Evolutionary conservation across 2,888 invertebrate species (phyloP).

Genomic region (Parnassius apollo): DNA sequence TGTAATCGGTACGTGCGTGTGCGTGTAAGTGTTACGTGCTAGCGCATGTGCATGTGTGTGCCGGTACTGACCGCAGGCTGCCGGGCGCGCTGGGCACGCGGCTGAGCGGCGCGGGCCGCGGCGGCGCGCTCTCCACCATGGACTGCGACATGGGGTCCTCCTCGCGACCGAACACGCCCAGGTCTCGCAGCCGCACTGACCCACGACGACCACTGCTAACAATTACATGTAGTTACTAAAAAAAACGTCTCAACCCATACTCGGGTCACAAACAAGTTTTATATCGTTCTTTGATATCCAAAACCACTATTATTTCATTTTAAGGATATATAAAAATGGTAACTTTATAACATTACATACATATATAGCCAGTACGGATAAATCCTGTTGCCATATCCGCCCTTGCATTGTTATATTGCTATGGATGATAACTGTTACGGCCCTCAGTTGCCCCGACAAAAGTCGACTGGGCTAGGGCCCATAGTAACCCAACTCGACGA

Average conservation of each 20-base stretch:
- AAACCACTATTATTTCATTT: too few relatives aligned
- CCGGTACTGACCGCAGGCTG: constrained; percentile 84
- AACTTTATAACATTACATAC: neutral
- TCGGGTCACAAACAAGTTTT: too few relatives aligned
- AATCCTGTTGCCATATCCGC: too few relatives aligned
- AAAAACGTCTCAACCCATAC: too few relatives aligned
- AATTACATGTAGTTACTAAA: neutral
- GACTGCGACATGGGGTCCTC: constrained; percentile 77
- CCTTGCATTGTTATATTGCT: too few relatives aligned
- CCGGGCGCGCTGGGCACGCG: constrained; percentile 88
- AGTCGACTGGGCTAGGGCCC: too few relatives aligned
- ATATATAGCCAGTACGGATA: too few relatives aligned
- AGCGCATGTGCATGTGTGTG: neutral
- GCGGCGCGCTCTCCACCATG: constrained; percentile 64
- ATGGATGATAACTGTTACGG: too few relatives aligned
- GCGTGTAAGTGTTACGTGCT: neutral
- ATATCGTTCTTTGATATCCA: too few relatives aligned
- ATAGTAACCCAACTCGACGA: too few relatives aligned
- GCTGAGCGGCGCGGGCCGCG: constrained; percentile 70
- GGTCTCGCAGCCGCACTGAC: constrained; percentile 73
- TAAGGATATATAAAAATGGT: too few relatives aligned
- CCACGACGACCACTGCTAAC: constrained; percentile 57
- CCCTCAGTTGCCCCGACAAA: too few relatives aligned
- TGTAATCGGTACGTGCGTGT: neutral
- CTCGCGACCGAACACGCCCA: constrained; percentile 64